These are phyloP conservation scores for Phortica magna DNA, from an alignment of 2,888 invertebrate species.

Conservation along the genomic window DNA sequence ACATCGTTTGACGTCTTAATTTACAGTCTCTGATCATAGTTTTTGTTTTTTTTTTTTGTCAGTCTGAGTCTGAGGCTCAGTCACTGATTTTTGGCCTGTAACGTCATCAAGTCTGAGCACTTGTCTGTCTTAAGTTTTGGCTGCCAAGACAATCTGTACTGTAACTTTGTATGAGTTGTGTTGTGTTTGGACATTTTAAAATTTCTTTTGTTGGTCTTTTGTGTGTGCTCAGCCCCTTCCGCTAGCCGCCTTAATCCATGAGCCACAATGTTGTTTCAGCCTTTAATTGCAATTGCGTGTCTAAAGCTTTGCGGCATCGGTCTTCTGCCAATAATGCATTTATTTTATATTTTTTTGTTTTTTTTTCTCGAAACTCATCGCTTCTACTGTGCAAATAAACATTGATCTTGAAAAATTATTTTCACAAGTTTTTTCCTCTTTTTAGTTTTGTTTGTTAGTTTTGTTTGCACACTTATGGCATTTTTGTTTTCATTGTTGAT, in stretches of 20 bases:
- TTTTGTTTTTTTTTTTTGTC: background rate
- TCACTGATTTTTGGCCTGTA: background rate
- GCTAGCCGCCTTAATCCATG: background rate
- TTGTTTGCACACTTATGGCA: constrained; percentile 13
- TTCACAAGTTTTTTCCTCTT: background rate
- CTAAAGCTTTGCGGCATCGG: constrained; percentile 53
- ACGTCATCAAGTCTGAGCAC: no score
- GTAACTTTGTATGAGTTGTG: background rate
- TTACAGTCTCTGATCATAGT: constrained; percentile 36
- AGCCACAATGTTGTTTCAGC: constrained; percentile 24
- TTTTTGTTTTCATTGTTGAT: constrained; percentile 32
- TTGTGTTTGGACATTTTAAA: constrained; percentile 3
- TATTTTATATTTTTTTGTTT: constrained; percentile 47
- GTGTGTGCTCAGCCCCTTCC: background rate
- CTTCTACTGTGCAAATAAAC: constrained; percentile 65
- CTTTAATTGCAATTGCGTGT: constrained; percentile 76
- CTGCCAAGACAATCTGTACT: background rate
- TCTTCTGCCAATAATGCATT: constrained; percentile 23
- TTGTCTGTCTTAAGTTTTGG: background rate
- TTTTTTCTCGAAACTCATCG: constrained; percentile 3
- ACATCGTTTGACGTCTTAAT: constrained; percentile 68
- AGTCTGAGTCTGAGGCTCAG: background rate
- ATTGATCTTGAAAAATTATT: constrained; percentile 72
- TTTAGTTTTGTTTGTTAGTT: constrained; percentile 17
- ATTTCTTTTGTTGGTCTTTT: constrained; percentile 17